phyloP scores from a whole-genome alignment of 2,888 invertebrate genomes.

The Yponomeuta malinellus region DNA sequence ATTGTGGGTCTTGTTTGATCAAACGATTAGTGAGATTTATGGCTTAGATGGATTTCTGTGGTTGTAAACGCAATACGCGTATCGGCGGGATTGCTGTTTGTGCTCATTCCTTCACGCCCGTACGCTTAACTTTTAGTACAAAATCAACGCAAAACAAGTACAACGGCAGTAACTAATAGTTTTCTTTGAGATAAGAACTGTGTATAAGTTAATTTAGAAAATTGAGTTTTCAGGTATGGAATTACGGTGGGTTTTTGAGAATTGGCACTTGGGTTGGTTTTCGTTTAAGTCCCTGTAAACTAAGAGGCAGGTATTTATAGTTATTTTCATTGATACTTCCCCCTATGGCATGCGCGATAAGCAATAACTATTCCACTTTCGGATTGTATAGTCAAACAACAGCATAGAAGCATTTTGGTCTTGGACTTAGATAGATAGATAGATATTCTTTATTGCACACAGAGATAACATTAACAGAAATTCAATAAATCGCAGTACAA shows the following conservation, averaged over 20 bases:
- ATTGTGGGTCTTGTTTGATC: constrained; percentile 11
- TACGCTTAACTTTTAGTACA: not conserved
- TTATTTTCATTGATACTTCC: not conserved
- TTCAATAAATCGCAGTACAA: too few relatives aligned
- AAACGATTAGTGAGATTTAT: constrained; percentile 12
- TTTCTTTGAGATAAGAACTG: not conserved
- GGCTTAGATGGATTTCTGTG: constrained; percentile 1
- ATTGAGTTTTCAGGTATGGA: too few relatives aligned
- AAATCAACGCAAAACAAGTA: not conserved
- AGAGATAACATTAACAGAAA: too few relatives aligned
- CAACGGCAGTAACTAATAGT: not conserved
- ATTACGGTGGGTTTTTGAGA: not conserved
- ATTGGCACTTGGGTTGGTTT: not conserved
- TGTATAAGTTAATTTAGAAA: too few relatives aligned
- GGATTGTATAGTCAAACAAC: too few relatives aligned
- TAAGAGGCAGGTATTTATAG: not conserved
- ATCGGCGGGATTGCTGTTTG: not conserved
- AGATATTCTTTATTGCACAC: too few relatives aligned
- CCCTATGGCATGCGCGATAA: not conserved
- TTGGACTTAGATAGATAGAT: too few relatives aligned
- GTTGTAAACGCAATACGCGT: not conserved
- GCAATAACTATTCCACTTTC: not conserved
- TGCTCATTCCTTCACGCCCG: not conserved
- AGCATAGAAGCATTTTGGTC: too few relatives aligned
- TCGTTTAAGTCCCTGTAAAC: too few relatives aligned